These are phyloP conservation scores for Drosophila kepulauana DNA, from an alignment of 1,140 invertebrate genomes.

Conservation along the genomic window DNA sequence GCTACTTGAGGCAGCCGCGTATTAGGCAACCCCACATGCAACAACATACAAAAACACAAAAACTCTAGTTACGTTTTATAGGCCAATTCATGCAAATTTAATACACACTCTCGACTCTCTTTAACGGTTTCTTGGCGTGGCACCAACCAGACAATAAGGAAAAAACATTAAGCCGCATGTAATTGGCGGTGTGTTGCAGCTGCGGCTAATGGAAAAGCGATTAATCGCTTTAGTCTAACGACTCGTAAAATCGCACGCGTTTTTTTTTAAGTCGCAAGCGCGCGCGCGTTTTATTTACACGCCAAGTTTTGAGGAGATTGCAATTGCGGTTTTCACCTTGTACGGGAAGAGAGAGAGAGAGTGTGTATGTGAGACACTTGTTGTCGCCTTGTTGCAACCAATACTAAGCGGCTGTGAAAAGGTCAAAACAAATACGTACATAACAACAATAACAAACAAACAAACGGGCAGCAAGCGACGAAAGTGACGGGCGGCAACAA, in stretches of 20 bases:
- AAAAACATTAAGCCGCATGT: conserved; percentile 14
- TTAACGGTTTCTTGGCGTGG: conserved; percentile 43
- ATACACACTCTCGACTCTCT: conserved; percentile 42
- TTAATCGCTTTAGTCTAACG: conserved; percentile 63
- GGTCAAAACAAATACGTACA: conserved; percentile 40
- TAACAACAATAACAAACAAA: conserved; percentile 26
- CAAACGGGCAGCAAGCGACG: neutral
- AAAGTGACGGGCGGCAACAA: conserved; percentile 29
- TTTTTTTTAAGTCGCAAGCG: conserved; percentile 31
- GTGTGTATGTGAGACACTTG: conserved; percentile 32
- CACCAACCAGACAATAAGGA: conserved; percentile 1
- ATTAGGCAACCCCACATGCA: conserved; percentile 61
- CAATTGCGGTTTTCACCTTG: conserved; percentile 30
- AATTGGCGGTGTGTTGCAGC: conserved; percentile 25
- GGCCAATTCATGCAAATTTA: conserved; percentile 73
- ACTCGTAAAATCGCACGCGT: conserved; percentile 49
- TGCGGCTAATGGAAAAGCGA: conserved; percentile 48
- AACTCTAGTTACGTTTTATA: conserved; percentile 58
- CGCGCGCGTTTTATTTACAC: conserved; percentile 8
- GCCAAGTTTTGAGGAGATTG: conserved; percentile 4
- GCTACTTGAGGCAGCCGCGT: conserved; percentile 67
- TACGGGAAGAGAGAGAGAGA: conserved; percentile 43
- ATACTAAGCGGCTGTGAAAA: conserved; percentile 31
- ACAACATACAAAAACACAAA: conserved; percentile 37
- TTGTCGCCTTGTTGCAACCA: conserved; percentile 28